Percentiles rank a stretch among this genome's conserved stretches.
Conservation (phyloP, 1,140 invertebrate species). For the Proales similis region DNA sequence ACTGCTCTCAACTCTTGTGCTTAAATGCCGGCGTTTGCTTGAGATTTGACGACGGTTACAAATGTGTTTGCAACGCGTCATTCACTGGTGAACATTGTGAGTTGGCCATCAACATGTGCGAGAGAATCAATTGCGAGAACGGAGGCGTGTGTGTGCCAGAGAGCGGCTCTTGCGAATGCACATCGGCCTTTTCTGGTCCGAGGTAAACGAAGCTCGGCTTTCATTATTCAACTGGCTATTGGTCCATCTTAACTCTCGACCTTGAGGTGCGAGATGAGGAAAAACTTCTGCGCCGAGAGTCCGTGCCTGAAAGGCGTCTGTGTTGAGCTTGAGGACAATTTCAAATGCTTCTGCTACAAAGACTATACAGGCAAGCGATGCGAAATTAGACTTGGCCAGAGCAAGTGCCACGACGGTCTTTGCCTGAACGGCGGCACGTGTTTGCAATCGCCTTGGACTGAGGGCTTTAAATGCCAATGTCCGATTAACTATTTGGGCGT, state of each 20-base stretch:
- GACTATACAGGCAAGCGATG: slow-evolving; percentile 23
- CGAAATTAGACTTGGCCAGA: not conserved
- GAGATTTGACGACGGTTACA: slow-evolving; percentile 33
- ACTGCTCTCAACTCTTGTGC: no score
- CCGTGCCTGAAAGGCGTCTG: slow-evolving; percentile 38
- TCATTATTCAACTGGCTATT: not conserved
- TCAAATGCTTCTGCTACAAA: slow-evolving; percentile 18
- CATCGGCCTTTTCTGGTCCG: slow-evolving; percentile 41
- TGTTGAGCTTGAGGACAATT: not conserved
- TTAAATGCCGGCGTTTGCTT: slow-evolving; percentile 63
- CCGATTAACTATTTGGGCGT: slow-evolving; percentile 8
- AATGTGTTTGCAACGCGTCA: slow-evolving; percentile 2
- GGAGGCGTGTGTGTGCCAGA: slow-evolving; percentile 43
- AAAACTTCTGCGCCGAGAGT: not conserved
- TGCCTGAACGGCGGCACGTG: slow-evolving; percentile 31
- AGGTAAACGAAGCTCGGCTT: no score
- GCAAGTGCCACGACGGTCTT: not conserved
- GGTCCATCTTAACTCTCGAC: no score
- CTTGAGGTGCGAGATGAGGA: slow-evolving; percentile 37
- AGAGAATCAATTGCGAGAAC: slow-evolving; percentile 46
- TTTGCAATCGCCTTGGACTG: slow-evolving; percentile 4
- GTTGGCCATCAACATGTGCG: slow-evolving; percentile 81
- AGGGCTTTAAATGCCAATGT: slow-evolving; percentile 29
- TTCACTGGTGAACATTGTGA: slow-evolving; percentile 42
- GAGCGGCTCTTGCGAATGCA: slow-evolving; percentile 43